phyloP scores from a whole-genome alignment of 2,797 vertebrate genomes.

The Chelonia mydas region DNA sequence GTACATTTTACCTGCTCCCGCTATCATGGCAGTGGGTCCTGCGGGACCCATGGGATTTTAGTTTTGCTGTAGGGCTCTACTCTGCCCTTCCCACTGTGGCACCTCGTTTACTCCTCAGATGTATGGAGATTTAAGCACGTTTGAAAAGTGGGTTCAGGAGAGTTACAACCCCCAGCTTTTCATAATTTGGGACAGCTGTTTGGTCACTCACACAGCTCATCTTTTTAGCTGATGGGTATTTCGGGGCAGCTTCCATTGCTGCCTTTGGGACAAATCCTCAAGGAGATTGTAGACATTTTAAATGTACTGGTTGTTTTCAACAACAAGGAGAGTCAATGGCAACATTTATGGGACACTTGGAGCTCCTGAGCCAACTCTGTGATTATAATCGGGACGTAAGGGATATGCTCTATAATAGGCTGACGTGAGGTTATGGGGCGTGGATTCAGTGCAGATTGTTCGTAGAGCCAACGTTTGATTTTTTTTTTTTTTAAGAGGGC shows the following conservation, averaged over 20 bases:
- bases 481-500: background rate
- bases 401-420: background rate
- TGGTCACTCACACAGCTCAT: background rate
- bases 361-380: background rate
- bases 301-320: background rate
- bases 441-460: background rate
- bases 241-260: accelerated
- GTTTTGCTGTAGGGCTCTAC: background rate
- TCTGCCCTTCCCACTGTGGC: background rate
- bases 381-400: background rate
- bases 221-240: background rate
- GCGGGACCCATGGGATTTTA: no score
- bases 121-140: background rate
- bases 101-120: background rate
- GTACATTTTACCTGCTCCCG: no score
- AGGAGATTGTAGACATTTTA: background rate
- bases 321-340: background rate
- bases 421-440: background rate
- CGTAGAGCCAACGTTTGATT: background rate
- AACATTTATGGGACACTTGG: background rate
- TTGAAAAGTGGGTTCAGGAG: background rate
- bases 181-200: background rate
- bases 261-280: background rate
- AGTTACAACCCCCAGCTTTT: background rate
- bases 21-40: no score